These are phyloP conservation scores for Mycteria americana DNA, from an alignment of 2,797 vertebrate species.

Conservation along the genomic window DNA sequence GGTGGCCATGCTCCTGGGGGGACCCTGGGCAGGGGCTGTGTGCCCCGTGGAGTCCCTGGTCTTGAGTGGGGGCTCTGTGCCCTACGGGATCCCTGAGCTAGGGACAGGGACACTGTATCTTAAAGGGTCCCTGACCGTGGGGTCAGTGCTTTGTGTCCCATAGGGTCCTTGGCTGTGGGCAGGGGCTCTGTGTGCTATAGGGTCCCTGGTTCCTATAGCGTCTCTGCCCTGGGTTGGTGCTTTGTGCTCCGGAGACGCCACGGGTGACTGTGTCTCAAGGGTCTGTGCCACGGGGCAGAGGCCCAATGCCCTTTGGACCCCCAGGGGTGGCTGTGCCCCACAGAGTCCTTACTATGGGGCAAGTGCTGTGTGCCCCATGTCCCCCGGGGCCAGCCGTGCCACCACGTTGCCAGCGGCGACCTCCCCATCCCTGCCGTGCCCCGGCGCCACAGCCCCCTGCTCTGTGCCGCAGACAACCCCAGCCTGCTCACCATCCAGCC, in stretches of 20 bases:
- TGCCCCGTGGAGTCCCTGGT: no score
- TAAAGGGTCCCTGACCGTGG: not conserved
- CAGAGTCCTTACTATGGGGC: not conserved
- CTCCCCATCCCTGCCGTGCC: not conserved
- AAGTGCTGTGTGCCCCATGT: not conserved
- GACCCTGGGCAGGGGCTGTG: no score
- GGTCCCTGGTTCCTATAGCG: not conserved
- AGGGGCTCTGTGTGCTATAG: not conserved
- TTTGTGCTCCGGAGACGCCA: no score
- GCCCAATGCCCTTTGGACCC: not conserved
- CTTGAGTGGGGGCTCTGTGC: not conserved
- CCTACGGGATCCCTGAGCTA: not conserved
- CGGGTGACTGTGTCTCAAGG: not conserved
- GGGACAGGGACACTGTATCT: not conserved
- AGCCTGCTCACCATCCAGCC: constrained; percentile 98
- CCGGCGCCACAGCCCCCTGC: rapidly evolving
- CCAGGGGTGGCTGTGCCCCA: not conserved
- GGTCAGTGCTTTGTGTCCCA: not conserved
- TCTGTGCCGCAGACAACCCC: constrained; percentile 87
- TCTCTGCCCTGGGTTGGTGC: not conserved
- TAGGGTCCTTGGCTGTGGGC: not conserved
- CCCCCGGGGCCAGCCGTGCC: rapidly evolving
- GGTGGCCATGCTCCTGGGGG: rapidly evolving
- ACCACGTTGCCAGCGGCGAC: rapidly evolving
- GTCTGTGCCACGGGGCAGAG: not conserved